Conservation (phyloP, 2,113 vertebrate species). For the Engystomops pustulosus region DNA sequence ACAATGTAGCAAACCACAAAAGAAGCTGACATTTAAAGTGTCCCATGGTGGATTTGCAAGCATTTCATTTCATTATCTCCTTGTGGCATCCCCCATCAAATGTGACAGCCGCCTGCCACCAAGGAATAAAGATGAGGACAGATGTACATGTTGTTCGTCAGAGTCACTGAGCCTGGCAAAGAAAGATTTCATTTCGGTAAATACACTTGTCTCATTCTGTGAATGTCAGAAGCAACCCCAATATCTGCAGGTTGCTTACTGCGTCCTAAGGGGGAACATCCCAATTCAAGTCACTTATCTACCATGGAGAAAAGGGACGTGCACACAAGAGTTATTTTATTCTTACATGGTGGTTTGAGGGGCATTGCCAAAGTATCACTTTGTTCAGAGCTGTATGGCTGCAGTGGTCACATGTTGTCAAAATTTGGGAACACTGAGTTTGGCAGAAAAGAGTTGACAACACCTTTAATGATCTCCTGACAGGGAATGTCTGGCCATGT, state of each 20-base stretch:
- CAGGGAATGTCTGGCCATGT: too few species aligned
- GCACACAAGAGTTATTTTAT: not conserved
- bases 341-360: not conserved
- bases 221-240: constrained; percentile 53
- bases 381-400: too few species aligned
- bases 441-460: too few species aligned
- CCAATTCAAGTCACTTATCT: constrained; percentile 11
- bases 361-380: not conserved
- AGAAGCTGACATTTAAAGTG: constrained; percentile 58
- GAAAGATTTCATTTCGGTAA: constrained; percentile 62
- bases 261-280: constrained; percentile 32
- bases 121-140: constrained; percentile 64
- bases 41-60: constrained; percentile 59
- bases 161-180: constrained; percentile 60
- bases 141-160: constrained; percentile 62
- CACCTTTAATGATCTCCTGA: too few species aligned
- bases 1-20: constrained; percentile 58
- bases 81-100: constrained; percentile 66
- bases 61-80: constrained; percentile 61
- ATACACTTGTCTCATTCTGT: constrained; percentile 62
- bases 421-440: too few species aligned
- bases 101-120: constrained; percentile 66
- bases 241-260: constrained; percentile 36
- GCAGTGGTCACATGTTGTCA: too few species aligned
- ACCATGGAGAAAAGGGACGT: not conserved